Conservation (phyloP, 2,797 vertebrate species). For the Poeciliopsis gracilis region DNA sequence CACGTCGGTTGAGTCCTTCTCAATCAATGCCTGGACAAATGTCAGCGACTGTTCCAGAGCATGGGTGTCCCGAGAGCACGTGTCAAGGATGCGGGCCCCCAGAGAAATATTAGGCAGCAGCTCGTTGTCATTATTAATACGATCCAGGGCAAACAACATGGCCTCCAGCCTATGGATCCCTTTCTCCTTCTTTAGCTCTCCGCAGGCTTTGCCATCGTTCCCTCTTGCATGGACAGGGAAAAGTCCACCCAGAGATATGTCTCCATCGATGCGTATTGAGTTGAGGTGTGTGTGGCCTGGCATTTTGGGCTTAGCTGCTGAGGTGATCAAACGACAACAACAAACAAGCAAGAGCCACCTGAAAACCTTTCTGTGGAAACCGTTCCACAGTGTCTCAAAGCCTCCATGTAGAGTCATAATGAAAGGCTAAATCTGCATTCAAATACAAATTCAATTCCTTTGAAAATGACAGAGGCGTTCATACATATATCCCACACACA, state of each 20-base stretch:
- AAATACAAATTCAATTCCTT: conserved; percentile 69
- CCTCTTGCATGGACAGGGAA: conserved; percentile 93
- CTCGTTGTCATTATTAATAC: conserved; percentile 95
- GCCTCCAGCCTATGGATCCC: conserved; percentile 96
- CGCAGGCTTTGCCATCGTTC: conserved; percentile 90
- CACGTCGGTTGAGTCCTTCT: conserved; percentile 95
- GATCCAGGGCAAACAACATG: conserved; percentile 95
- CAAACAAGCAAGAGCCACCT: conserved; percentile 57
- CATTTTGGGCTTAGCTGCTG: conserved; percentile 87
- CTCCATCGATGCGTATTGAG: conserved; percentile 95
- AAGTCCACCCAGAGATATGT: conserved; percentile 93
- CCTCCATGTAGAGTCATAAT: conserved; percentile 73
- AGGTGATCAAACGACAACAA: conserved; percentile 59
- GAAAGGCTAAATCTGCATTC: conserved; percentile 72
- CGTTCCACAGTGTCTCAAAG: conserved; percentile 59
- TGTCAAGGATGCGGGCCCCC: conserved; percentile 95
- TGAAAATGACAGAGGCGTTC: conserved; percentile 62
- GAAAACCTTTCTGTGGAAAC: conserved; percentile 54
- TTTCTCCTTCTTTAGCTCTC: conserved; percentile 96
- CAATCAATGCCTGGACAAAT: conserved; percentile 95
- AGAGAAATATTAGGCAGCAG: conserved; percentile 96
- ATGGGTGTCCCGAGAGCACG: conserved; percentile 95
- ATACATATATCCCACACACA: conserved; percentile 49
- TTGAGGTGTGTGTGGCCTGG: conserved; percentile 93
- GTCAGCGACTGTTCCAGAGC: conserved; percentile 96